Percentiles rank a stretch among this genome's conserved stretches.
Conservation (phyloP, 2,888 invertebrate species). For the Clitarchus hookeri region DNA sequence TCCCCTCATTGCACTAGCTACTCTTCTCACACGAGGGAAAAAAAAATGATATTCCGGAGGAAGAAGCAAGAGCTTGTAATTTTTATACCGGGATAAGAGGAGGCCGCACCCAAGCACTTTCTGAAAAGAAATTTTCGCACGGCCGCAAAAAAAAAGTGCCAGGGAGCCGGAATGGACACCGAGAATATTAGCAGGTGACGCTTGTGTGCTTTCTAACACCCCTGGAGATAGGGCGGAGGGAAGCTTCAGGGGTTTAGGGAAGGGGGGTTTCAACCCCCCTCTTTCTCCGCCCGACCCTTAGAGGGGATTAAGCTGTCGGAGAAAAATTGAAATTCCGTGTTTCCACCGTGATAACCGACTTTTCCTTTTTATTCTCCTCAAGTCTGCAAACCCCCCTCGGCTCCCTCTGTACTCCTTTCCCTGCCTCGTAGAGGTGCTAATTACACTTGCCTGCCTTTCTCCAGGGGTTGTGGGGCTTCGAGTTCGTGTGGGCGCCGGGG, state of each 20-base stretch:
- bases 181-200: slow-evolving; percentile 27
- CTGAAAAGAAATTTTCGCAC: slow-evolving; percentile 21
- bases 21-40: not conserved
- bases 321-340: slow-evolving; percentile 40
- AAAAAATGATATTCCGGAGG: not conserved
- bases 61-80: slow-evolving; percentile 11
- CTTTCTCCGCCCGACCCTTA: not conserved
- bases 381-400: slow-evolving; percentile 5
- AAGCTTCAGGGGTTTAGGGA: not conserved
- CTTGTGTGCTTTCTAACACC: slow-evolving; percentile 23
- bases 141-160: slow-evolving; percentile 18
- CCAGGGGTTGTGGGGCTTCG: slow-evolving; percentile 10
- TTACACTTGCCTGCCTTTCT: slow-evolving; percentile 20
- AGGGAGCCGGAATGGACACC: slow-evolving; percentile 20
- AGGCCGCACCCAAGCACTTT: slow-evolving; percentile 19
- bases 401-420: slow-evolving; percentile 8
- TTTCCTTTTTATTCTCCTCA: slow-evolving; percentile 27
- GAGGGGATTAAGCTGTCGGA: slow-evolving; percentile 27
- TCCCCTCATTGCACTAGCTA: not conserved
- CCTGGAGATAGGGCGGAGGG: not conserved
- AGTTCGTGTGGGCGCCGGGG: not conserved
- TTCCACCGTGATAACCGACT: slow-evolving; percentile 33
- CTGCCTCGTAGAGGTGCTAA: slow-evolving; percentile 17
- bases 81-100: slow-evolving; percentile 18
- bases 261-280: not conserved